Percentiles rank a stretch among this genome's conserved stretches.
Conservation (phyloP, 1,140 invertebrate species). For the Drosophila simulans region DNA sequence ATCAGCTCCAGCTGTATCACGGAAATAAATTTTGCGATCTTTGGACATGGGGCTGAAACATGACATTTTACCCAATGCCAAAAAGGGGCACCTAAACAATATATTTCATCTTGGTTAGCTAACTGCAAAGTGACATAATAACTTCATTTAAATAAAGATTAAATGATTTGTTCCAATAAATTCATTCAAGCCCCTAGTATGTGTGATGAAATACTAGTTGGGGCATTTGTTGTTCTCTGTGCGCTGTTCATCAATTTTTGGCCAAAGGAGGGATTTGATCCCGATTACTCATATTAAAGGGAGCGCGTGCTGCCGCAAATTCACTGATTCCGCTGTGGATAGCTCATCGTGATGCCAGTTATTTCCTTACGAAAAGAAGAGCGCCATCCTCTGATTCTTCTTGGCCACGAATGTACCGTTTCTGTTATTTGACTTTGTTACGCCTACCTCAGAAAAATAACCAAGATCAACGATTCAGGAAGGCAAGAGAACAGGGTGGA, state of each 20-base stretch:
- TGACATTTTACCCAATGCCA: background rate
- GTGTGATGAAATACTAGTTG: too few relatives aligned
- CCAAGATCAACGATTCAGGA: background rate
- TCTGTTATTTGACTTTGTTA: slow-evolving; percentile 69
- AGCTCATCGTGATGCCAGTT: slow-evolving; percentile 37
- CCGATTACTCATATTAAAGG: slow-evolving; percentile 72
- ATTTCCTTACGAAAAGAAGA: slow-evolving; percentile 11
- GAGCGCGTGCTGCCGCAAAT: slow-evolving; percentile 70
- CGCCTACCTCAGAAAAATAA: slow-evolving; percentile 40
- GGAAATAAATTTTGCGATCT: slow-evolving; percentile 2
- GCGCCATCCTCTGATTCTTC: background rate
- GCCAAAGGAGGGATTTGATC: slow-evolving; percentile 4
- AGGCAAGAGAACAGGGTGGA: background rate
- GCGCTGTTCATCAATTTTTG: slow-evolving; percentile 20
- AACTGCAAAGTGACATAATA: too few relatives aligned
- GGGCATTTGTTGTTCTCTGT: background rate
- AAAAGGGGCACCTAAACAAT: too few relatives aligned
- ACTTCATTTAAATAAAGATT: too few relatives aligned
- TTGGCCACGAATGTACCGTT: slow-evolving; percentile 67
- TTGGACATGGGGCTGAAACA: background rate
- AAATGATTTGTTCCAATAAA: too few relatives aligned
- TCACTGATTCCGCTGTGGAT: slow-evolving; percentile 67
- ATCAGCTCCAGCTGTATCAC: slow-evolving; percentile 26
- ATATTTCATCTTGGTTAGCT: too few relatives aligned
- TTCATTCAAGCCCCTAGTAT: too few relatives aligned